Evolutionary conservation across 2,113 vertebrate species (phyloP).

Genomic region (Istiophorus platypterus): DNA sequence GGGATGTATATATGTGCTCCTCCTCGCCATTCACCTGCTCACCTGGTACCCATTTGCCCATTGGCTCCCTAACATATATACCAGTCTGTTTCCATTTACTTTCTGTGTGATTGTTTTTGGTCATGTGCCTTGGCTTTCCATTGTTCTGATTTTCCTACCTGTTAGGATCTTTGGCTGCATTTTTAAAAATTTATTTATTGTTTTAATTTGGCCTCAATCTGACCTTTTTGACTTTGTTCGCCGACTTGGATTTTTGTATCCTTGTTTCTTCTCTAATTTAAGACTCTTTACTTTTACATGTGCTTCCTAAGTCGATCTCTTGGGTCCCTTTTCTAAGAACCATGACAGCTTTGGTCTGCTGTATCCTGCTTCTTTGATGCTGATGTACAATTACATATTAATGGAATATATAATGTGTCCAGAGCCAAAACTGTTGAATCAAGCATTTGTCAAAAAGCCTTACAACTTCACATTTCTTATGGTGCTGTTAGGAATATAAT

Average conservation of each 20-base stretch:
- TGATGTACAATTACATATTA: conserved; percentile 41
- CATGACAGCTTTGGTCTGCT: conserved; percentile 2
- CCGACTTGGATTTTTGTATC: neutral
- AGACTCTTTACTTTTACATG: neutral
- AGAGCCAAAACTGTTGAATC: neutral
- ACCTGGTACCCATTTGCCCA: neutral
- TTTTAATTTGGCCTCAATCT: neutral
- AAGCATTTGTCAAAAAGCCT: conserved; percentile 23
- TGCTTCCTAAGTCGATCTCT: neutral
- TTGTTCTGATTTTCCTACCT: neutral
- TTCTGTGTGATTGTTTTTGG: neutral
- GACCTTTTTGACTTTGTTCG: neutral
- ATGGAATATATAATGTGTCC: conserved; percentile 33
- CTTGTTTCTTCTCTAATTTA: neutral
- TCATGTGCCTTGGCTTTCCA: neutral
- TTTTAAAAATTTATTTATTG: too few species aligned
- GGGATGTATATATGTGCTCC: too few species aligned
- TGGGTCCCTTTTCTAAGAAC: neutral
- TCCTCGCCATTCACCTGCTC: neutral
- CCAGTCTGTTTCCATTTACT: neutral
- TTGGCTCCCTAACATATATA: neutral
- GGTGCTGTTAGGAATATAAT: conserved; percentile 9
- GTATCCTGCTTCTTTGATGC: conserved; percentile 40
- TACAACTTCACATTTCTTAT: conserved; percentile 13
- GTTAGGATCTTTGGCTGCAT: neutral